Base-by-base conservation (phyloP, 2,888 invertebrate genomes). In the Octodonta nipae region DNA sequence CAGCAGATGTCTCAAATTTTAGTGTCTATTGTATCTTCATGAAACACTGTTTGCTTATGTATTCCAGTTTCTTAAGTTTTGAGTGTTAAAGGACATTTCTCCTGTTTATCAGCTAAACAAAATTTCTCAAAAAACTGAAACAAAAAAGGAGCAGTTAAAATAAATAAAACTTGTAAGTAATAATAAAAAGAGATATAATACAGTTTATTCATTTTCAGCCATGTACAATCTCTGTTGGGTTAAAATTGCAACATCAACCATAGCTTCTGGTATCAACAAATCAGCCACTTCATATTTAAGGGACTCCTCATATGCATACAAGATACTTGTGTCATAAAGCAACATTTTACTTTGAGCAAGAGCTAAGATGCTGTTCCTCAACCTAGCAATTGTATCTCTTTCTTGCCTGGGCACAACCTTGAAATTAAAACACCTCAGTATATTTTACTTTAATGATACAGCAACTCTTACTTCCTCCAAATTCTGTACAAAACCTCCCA, bases 291-390 rank as follows among this genome's bases (percentile, higher is more conserved):
- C 57, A 55, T 88, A 91, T 55, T 84, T 83, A 24, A 75, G 60
- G 4, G 93, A 92, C 53, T 85, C 86, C 51, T 84, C 84, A 58
- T 78, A 95, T 0, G 92, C 88, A 55, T 84, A 85, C 45, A 82
- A 71, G 28, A 95, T 84, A 51, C 87, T 89, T 0, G 91, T 89
- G 54, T 95, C 92, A 48, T 80, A 92, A 2, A 98, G 63, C 70
- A 88, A 78, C 65, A 95, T 80, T 55, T 85, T 84, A 43, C 86
- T 82, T 13, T 84, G 76, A 1, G 86, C 80, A 33, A 98, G 64
- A 1, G 87, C 82, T 28, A 83, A 61, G 40, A 98, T 80, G 55
- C 92, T 92, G 61, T 95, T 95, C 33, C 84, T 74, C 13, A 95
- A 62, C 35, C 96, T 70, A 0, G 81, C 79, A 52, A 98, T 87